Evolutionary conservation across 1,140 invertebrate genomes (phyloP).

Genomic region (Drosophila littoralis): DNA sequence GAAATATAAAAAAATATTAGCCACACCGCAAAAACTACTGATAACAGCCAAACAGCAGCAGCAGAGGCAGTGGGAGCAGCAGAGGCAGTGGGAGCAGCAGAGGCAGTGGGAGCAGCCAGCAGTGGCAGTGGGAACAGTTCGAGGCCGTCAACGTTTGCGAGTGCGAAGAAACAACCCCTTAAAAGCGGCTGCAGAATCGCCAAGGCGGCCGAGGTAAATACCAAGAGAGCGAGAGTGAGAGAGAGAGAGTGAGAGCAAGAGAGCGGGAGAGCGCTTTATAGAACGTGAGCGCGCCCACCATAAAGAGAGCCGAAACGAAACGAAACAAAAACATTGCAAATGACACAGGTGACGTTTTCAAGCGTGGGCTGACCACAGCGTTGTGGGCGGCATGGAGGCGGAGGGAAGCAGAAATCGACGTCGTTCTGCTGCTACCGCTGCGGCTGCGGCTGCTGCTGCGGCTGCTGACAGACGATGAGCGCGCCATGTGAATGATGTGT

Average conservation of each 20-base stretch:
- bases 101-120: not conserved
- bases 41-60: conserved; percentile 51
- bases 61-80: conserved; percentile 1
- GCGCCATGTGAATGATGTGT: conserved; percentile 48
- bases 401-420: not conserved
- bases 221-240: conserved; percentile 15
- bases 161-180: conserved; percentile 33
- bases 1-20: conserved; percentile 67
- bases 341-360: conserved; percentile 80
- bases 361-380: conserved; percentile 36
- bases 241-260: conserved; percentile 4
- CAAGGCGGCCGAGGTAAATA: conserved; percentile 14
- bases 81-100: not conserved
- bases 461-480: conserved; percentile 28
- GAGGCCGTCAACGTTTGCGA: conserved; percentile 13
- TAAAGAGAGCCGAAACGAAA: conserved; percentile 25
- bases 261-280: not conserved
- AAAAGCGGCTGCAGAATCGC: conserved; percentile 10
- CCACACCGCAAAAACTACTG: conserved; percentile 62
- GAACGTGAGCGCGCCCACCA: conserved; percentile 8
- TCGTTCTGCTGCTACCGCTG: conserved; percentile 17
- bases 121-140: not conserved
- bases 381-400: conserved; percentile 1
- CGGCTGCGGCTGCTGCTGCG: not conserved
- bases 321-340: conserved; percentile 76